Conservation (phyloP, 2,888 invertebrate species). For the Eristalis pertinax region DNA sequence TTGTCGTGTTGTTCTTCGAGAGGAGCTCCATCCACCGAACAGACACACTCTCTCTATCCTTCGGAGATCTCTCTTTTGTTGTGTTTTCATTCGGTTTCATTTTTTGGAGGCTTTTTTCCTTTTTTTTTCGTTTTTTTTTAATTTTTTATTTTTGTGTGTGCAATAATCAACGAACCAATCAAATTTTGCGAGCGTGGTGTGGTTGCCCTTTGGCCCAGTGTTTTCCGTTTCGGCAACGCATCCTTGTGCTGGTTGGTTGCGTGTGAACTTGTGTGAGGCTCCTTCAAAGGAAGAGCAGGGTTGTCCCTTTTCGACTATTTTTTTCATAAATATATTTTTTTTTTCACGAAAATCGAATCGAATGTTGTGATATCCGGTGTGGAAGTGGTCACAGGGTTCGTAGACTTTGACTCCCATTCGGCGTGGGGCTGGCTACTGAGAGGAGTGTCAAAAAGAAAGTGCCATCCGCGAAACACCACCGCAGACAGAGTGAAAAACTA, state of each 20-base stretch:
- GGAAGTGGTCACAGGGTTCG: neutral
- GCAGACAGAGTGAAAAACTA: slow-evolving; percentile 20
- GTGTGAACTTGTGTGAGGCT: neutral
- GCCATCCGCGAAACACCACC: neutral
- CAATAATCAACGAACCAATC: neutral
- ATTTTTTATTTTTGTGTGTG: neutral
- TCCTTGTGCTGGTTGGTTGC: neutral
- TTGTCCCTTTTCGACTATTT: neutral
- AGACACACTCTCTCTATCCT: neutral
- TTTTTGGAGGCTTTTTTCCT: no score
- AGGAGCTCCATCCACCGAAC: slow-evolving; percentile 23
- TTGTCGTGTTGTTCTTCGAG: slow-evolving; percentile 40
- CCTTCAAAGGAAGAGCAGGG: neutral
- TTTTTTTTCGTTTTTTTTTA: neutral
- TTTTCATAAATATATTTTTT: neutral
- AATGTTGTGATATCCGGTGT: neutral
- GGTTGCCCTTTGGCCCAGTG: neutral
- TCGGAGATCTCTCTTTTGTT: neutral
- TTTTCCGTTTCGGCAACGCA: neutral
- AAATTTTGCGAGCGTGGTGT: neutral
- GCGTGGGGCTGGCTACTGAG: neutral
- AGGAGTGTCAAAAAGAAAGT: neutral
- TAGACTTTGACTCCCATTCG: neutral
- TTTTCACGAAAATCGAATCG: neutral
- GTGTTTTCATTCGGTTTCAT: slow-evolving; percentile 2